Conservation (phyloP, 1,140 invertebrate genomes). For the Mya arenaria region DNA sequence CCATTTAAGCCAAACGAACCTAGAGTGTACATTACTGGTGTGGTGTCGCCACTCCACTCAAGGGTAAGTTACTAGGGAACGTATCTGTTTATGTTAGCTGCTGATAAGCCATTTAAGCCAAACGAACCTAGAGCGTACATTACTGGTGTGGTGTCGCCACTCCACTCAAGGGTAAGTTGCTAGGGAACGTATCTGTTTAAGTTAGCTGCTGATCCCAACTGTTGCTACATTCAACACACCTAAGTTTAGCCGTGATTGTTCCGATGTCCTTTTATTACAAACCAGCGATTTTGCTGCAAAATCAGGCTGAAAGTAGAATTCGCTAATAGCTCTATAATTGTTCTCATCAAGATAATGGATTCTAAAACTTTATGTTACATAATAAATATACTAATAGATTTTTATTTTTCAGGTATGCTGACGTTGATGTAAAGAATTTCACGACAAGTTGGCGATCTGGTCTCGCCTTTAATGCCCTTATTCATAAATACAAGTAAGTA, state of each 20-base stretch:
- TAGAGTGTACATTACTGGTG: background rate
- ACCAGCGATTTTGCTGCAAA: too few species aligned
- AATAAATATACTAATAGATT: too few species aligned
- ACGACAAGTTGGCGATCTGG: conserved; percentile 98
- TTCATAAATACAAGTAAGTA: conserved; percentile 87
- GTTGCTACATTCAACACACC: too few species aligned
- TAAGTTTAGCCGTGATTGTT: too few species aligned
- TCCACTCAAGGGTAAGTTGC: conserved; percentile 85
- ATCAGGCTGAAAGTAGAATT: too few species aligned
- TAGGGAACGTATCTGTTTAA: too few species aligned
- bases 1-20: conserved; percentile 3
- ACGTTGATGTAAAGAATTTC: conserved; percentile 95
- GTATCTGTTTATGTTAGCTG: too few species aligned
- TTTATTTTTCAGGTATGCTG: conserved; percentile 86
- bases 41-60: background rate
- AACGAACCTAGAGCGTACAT: conserved; percentile 91
- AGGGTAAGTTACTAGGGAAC: background rate
- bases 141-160: conserved; percentile 91
- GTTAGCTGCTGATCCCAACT: too few species aligned
- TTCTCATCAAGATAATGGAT: too few species aligned
- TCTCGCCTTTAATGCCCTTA: conserved; percentile 96
- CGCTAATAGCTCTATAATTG: too few species aligned
- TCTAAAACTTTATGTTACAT: too few species aligned
- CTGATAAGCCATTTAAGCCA: conserved; percentile 89
- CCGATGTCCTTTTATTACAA: too few species aligned